A percentile compares a stretch with the other conserved stretches of the same genome.
phyloP scores from a whole-genome alignment of 2,888 invertebrate species.

The Drosophila pseudotakahashii region DNA sequence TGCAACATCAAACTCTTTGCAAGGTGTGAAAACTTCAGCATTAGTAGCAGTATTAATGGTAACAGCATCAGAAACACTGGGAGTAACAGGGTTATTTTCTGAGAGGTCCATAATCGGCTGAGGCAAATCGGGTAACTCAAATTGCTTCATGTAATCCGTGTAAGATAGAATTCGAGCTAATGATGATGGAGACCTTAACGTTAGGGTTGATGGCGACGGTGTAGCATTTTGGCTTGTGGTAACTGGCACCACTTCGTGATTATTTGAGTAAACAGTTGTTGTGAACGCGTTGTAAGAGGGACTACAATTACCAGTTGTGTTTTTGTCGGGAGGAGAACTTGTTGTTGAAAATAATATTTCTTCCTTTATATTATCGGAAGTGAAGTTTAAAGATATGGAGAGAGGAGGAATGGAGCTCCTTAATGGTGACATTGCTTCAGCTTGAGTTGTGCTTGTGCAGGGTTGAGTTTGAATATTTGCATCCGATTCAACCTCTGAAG shows the following conservation, averaged over 20 bases:
- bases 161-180: constrained; percentile 55
- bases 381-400: constrained; percentile 21
- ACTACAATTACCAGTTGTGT: constrained; percentile 40
- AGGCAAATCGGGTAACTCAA: constrained; percentile 64
- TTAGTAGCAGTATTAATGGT: constrained; percentile 7
- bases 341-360: constrained; percentile 10
- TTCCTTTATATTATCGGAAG: constrained; percentile 19
- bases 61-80: background rate
- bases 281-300: constrained; percentile 52
- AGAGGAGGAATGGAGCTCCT: constrained; percentile 15
- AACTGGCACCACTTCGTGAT: constrained; percentile 8
- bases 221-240: constrained; percentile 14
- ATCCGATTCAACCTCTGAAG: constrained; percentile 15
- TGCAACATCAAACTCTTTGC: background rate
- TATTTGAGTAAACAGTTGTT: constrained; percentile 49
- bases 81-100: constrained; percentile 3
- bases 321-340: constrained; percentile 47
- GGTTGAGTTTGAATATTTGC: background rate
- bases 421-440: background rate
- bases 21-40: background rate
- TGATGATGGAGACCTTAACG: constrained; percentile 21
- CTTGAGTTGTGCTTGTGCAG: background rate
- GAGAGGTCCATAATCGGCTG: constrained; percentile 51
- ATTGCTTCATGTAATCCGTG: constrained; percentile 74
- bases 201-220: constrained; percentile 28